Evolutionary conservation across 2,797 vertebrate species (phyloP).

Genomic region (Squalus acanthias): DNA sequence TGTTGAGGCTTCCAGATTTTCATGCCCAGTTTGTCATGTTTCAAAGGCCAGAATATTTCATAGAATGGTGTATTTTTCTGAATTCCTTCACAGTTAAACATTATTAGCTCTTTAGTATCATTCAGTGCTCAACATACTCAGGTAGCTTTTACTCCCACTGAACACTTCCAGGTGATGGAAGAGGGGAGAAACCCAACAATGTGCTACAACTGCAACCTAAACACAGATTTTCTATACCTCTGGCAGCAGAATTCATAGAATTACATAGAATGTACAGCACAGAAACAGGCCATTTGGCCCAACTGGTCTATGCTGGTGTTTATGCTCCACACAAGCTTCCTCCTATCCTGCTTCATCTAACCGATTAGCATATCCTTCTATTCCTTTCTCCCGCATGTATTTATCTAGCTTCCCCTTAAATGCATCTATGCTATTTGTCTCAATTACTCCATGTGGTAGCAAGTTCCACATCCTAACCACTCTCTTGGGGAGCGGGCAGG

Average conservation of each 20-base stretch:
- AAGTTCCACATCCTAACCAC: not conserved
- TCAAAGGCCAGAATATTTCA: too few species aligned
- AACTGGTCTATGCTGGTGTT: not conserved
- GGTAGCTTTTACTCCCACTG: not conserved
- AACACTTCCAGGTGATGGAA: not conserved
- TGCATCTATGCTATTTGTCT: not conserved
- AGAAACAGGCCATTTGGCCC: not conserved
- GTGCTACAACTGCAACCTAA: not conserved
- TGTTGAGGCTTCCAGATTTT: too few species aligned
- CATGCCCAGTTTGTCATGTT: too few species aligned
- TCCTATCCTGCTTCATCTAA: not conserved
- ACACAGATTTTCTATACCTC: not conserved
- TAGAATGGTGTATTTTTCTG: too few species aligned
- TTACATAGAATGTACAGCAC: not conserved
- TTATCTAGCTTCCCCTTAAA: not conserved
- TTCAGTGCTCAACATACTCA: not conserved
- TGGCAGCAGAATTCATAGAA: not conserved
- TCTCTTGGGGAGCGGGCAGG: not conserved
- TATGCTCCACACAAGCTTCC: not conserved
- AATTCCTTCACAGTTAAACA: not conserved
- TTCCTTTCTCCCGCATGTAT: not conserved
- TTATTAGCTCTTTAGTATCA: not conserved
- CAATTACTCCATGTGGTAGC: not conserved
- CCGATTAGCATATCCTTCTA: not conserved
- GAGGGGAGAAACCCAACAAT: not conserved